These are phyloP conservation scores for Mesorhabditis sp. DNA, from an alignment of 2,888 invertebrate species.

Conservation along the genomic window DNA sequence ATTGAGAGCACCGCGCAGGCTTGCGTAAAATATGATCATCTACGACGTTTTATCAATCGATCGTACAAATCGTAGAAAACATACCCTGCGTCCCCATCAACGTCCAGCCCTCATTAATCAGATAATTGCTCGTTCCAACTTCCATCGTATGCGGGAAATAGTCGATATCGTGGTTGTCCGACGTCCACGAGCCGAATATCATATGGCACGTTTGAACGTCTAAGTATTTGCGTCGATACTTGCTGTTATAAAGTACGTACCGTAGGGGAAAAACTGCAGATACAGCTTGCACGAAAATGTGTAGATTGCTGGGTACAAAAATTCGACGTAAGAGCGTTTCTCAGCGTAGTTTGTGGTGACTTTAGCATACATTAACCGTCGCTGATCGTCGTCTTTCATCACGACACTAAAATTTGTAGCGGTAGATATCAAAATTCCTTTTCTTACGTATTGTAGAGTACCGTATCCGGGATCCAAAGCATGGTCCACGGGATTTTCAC, in stretches of 20 bases:
- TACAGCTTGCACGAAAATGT: conserved; percentile 24
- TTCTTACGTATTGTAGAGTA: conserved; percentile 24
- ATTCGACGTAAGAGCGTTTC: conserved; percentile 14
- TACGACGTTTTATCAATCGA: too few relatives aligned
- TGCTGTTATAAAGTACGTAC: background rate
- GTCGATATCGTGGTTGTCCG: conserved; percentile 24
- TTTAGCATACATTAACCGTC: conserved; percentile 21
- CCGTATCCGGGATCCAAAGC: conserved; percentile 25
- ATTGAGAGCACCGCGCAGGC: too few relatives aligned
- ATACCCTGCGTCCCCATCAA: conserved; percentile 19
- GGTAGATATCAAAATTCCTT: background rate
- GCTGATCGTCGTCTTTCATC: conserved; percentile 25
- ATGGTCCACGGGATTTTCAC: conserved; percentile 18
- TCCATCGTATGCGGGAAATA: conserved; percentile 14
- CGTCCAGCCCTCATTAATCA: conserved; percentile 25
- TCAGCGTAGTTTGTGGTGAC: conserved; percentile 16
- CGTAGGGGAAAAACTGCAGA: conserved; percentile 20
- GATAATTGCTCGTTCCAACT: conserved; percentile 20
- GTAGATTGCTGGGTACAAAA: conserved; percentile 26
- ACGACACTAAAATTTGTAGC: conserved; percentile 14
- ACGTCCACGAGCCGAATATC: conserved; percentile 23
- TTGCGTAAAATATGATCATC: too few relatives aligned
- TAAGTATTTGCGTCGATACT: conserved; percentile 22
- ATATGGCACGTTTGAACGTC: conserved; percentile 22
- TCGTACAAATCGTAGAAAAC: too few relatives aligned